phyloP scores from a whole-genome alignment of 92 coral and sea anemone genomes.

The Metridium senile region DNA sequence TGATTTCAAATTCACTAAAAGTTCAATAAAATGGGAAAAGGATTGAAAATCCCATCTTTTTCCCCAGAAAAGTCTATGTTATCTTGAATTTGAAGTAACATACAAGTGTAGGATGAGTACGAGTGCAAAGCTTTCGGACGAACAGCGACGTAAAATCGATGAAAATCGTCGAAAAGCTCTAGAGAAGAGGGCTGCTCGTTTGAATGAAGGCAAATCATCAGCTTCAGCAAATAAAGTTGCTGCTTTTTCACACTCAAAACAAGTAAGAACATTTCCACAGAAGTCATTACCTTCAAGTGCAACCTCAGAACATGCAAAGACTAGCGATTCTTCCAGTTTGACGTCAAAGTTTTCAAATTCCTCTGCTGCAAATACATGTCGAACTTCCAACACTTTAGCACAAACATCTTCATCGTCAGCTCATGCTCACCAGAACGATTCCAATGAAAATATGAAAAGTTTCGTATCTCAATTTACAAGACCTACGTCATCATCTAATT shows the following conservation, averaged over 20 bases:
- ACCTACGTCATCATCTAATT: constrained; percentile 5
- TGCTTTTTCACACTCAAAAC: background rate
- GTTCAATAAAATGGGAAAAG: background rate
- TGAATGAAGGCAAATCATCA: constrained; percentile 18
- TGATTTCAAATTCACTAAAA: background rate
- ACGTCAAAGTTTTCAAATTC: background rate
- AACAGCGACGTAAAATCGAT: constrained; percentile 83
- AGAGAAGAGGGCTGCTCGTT: constrained; percentile 79
- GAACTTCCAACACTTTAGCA: too few species aligned
- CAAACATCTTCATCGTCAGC: too few species aligned
- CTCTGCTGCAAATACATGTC: background rate
- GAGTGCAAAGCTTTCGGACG: constrained; percentile 71
- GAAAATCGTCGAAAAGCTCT: constrained; percentile 97
- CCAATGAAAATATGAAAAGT: constrained; percentile 6
- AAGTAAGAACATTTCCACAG: background rate
- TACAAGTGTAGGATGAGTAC: background rate
- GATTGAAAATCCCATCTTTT: background rate
- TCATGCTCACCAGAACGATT: background rate
- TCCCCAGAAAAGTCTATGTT: background rate
- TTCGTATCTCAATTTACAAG: constrained; percentile 30
- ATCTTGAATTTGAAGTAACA: background rate
- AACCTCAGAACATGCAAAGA: background rate
- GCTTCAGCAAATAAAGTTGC: background rate
- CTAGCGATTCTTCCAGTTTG: background rate
- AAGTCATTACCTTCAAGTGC: background rate